Base-by-base conservation (phyloP, 2,797 vertebrate genomes). In the Ctenochaetus hawaiiensis region DNA sequence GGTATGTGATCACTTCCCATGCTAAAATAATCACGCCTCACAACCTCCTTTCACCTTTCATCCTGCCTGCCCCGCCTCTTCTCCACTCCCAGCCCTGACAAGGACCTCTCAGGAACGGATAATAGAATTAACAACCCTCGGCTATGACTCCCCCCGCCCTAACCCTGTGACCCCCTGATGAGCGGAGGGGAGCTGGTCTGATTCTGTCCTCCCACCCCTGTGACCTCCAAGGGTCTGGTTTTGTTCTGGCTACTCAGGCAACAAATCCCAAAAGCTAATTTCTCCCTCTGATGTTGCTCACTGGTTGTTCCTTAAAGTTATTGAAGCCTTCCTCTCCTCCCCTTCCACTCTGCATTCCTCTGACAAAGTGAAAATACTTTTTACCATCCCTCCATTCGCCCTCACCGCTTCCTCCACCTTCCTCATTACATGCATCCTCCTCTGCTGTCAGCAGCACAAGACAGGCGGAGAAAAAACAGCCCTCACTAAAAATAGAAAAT, bases 101-200 rank as follows among this genome's bases (percentile, higher is more conserved):
- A 90, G 90, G 75, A 89, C 87, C 80, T 91, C 82, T 92, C 77
- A 82, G 87, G 78, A 89, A 77, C 74, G 79, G 70, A 91, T 93
- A 93, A 94, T 90, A 91, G 89, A 93, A 94, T 93, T 91, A 94
- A 90, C 90, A 89, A 86, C 76, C 88, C 88, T 79, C 86, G 89
- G 89, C 81, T 65, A 44, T 83, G 81, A 92, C 70, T 69, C 80
- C 39, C 53, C 63, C 10, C 72, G 64, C 60, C 60, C 43, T 82
- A 74, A 83, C 86, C 90, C 83, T 43, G 66, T 82, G 81, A 90
- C 87, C 85, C 82, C 88, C 85, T 68, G 67, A 81, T 80, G 89
- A 87, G 90, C 56, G 60, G 63, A 81, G 74, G 72, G 74, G 72
- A 87, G 76, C 86, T 81, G 80, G 75, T 82, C 66, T 84, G 72